A percentile compares a stretch with the other conserved stretches of the same genome.
phyloP scores from a whole-genome alignment of 1,140 invertebrate species.

The Platyscapa corneri region DNA sequence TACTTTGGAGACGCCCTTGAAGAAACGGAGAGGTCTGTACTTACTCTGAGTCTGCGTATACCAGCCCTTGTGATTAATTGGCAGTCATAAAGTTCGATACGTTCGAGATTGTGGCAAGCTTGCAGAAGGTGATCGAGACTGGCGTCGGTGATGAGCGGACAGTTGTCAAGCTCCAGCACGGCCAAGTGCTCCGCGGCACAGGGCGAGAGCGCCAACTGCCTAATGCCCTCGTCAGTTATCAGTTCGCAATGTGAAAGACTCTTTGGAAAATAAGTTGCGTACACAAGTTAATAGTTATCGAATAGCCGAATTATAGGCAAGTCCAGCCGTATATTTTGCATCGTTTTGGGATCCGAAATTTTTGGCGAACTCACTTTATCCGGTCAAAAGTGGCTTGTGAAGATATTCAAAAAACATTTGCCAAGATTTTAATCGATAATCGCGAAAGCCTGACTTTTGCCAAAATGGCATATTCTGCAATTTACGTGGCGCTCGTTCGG shows the following conservation, averaged over 20 bases:
- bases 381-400: too few species aligned
- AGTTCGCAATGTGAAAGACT: slow-evolving; percentile 98
- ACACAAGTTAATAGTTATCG: too few species aligned
- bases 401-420: too few species aligned
- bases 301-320: too few species aligned
- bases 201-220: slow-evolving; percentile 92
- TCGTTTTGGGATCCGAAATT: not conserved
- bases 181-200: slow-evolving; percentile 93
- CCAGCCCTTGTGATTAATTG: slow-evolving; percentile 97
- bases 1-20: too few species aligned
- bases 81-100: slow-evolving; percentile 99
- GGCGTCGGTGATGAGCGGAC: slow-evolving; percentile 98
- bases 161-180: slow-evolving; percentile 98
- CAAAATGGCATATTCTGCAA: too few species aligned
- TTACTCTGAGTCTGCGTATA: slow-evolving; percentile 94
- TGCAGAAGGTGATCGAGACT: slow-evolving; percentile 93
- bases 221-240: slow-evolving; percentile 98
- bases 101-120: slow-evolving; percentile 94
- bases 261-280: slow-evolving; percentile 76
- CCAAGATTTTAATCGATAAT: too few species aligned
- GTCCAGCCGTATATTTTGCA: not conserved
- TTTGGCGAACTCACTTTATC: too few species aligned
- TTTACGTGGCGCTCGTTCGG: too few species aligned
- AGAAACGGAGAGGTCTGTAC: too few species aligned
- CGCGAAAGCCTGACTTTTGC: too few species aligned